phyloP scores from a whole-genome alignment of 2,888 invertebrate genomes.

The Stenoptilia bipunctidactyla region DNA sequence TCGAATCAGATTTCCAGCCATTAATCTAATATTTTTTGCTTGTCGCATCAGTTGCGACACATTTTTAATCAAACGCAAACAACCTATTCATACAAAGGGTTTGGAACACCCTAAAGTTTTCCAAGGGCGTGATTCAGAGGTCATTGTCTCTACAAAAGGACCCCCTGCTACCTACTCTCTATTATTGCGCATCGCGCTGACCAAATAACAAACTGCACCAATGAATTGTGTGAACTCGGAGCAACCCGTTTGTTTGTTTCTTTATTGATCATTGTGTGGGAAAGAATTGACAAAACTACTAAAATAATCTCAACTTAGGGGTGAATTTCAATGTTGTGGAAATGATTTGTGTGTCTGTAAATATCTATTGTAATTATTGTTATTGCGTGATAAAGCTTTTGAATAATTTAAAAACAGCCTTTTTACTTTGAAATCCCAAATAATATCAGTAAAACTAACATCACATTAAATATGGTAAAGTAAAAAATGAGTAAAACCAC shows the following conservation, averaged over 20 bases:
- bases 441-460: no score
- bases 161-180: background rate
- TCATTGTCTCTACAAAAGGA: slow-evolving; percentile 4
- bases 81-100: slow-evolving; percentile 20
- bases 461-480: no score
- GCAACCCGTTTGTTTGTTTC: background rate
- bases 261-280: slow-evolving; percentile 1
- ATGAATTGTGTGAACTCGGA: background rate
- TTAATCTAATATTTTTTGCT: background rate
- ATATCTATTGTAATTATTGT: background rate
- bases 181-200: slow-evolving; percentile 5
- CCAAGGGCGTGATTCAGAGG: slow-evolving; percentile 10
- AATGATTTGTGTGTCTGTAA: background rate
- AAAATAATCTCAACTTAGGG: background rate
- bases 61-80: slow-evolving; percentile 21
- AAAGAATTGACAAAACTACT: slow-evolving; percentile 1
- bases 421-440: no score
- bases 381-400: no score
- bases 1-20: no score
- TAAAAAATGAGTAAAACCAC: no score
- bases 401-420: no score
- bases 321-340: background rate
- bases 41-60: background rate
- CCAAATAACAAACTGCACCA: slow-evolving; percentile 6
- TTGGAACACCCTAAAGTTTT: slow-evolving; percentile 8